A percentile compares a stretch with the other conserved stretches of the same genome.
Conservation (phyloP, 2,797 vertebrate genomes). For the Staurois parvus region DNA sequence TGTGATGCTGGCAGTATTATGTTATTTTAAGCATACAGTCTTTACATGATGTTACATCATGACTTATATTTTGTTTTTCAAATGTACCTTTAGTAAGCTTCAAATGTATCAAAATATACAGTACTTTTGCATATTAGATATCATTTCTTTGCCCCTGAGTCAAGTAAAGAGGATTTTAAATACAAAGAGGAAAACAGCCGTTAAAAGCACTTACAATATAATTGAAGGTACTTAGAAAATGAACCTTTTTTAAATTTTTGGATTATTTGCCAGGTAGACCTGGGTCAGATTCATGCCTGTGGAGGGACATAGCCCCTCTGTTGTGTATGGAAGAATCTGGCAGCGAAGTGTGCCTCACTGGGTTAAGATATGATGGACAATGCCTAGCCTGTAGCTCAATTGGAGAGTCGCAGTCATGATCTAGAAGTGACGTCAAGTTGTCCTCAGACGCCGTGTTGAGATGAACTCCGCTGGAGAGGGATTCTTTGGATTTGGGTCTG, state of each 20-base stretch:
- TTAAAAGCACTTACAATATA: slow-evolving; percentile 84
- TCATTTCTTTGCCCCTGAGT: slow-evolving; percentile 93
- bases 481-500: slow-evolving; percentile 90
- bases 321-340: slow-evolving; percentile 82
- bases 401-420: slow-evolving; percentile 75
- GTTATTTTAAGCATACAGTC: slow-evolving; percentile 81
- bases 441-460: slow-evolving; percentile 82
- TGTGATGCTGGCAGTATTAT: slow-evolving; percentile 87
- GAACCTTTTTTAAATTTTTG: slow-evolving; percentile 26
- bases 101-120: slow-evolving; percentile 90
- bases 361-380: slow-evolving; percentile 81
- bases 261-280: slow-evolving; percentile 87
- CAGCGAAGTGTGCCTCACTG: slow-evolving; percentile 86
- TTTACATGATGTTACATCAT: slow-evolving; percentile 80
- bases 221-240: slow-evolving; percentile 79
- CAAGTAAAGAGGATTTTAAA: slow-evolving; percentile 88
- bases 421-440: slow-evolving; percentile 84
- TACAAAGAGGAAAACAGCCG: slow-evolving; percentile 80
- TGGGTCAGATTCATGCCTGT: slow-evolving; percentile 89
- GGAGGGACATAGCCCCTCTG: slow-evolving; percentile 80
- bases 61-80: slow-evolving; percentile 73
- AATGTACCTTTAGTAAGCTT: slow-evolving; percentile 77
- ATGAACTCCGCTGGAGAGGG: slow-evolving; percentile 78
- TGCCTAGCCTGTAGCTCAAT: slow-evolving; percentile 74
- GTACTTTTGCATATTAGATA: slow-evolving; percentile 90